These are phyloP conservation scores for Papilio aristodemus DNA, from an alignment of 1,140 invertebrate genomes.

Conservation along the genomic window DNA sequence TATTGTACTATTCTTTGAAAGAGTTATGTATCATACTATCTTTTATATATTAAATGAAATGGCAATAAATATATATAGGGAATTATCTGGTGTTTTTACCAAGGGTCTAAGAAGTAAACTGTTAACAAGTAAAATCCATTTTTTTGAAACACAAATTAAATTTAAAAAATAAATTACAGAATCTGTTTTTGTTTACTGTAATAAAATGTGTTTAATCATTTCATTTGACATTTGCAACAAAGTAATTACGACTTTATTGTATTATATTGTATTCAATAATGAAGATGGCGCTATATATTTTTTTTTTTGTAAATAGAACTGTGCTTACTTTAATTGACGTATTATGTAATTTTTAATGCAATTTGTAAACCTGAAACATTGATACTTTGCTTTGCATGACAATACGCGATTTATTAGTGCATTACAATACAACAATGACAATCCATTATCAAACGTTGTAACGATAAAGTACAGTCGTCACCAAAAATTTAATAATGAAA, in stretches of 20 bases:
- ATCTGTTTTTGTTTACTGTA: neutral
- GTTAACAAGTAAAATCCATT: neutral
- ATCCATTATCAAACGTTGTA: too few species aligned
- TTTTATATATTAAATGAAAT: constrained; percentile 33
- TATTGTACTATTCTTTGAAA: constrained; percentile 37
- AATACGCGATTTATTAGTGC: neutral
- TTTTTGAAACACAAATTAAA: constrained; percentile 11
- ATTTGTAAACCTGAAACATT: constrained; percentile 5
- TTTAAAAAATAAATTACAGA: constrained; percentile 2
- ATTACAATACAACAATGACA: too few species aligned
- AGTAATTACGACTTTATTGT: constrained; percentile 18
- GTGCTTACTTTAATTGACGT: constrained; percentile 21
- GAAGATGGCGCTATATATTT: constrained; percentile 3
- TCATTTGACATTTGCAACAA: neutral
- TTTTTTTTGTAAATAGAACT: neutral
- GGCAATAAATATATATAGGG: constrained; percentile 34
- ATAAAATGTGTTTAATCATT: neutral
- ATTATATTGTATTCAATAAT: neutral
- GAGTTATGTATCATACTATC: constrained; percentile 30
- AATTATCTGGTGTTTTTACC: constrained; percentile 19
- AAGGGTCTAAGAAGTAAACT: constrained; percentile 18
- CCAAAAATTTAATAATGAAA: neutral
- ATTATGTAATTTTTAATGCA: neutral
- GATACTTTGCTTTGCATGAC: neutral
- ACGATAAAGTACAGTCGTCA: neutral